These are phyloP conservation scores for Cordilura impudica DNA, from an alignment of 2,888 invertebrate genomes.

Conservation along the genomic window DNA sequence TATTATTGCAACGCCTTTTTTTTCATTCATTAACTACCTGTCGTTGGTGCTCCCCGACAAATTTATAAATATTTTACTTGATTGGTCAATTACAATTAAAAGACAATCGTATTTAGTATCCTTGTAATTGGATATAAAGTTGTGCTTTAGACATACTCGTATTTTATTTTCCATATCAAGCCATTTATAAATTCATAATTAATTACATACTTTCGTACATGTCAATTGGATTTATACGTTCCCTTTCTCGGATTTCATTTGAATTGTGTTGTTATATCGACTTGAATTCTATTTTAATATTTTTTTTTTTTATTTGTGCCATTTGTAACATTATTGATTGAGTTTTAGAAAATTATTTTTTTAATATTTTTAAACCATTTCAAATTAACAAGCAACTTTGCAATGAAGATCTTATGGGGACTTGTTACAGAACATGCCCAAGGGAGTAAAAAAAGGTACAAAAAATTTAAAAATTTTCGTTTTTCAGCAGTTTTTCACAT, in stretches of 20 bases:
- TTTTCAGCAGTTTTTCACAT: too few species aligned
- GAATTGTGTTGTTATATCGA: slow-evolving; percentile 42
- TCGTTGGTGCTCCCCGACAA: slow-evolving; percentile 30
- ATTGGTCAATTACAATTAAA: slow-evolving; percentile 64
- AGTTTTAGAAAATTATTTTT: too few species aligned
- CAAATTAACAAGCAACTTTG: too few species aligned
- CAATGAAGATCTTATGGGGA: too few species aligned
- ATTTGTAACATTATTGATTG: too few species aligned
- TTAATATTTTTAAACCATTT: too few species aligned
- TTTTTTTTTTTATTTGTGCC: not conserved
- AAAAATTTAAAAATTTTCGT: too few species aligned
- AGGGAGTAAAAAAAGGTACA: too few species aligned
- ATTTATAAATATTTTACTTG: slow-evolving; percentile 58
- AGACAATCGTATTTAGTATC: slow-evolving; percentile 50
- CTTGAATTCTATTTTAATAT: slow-evolving; percentile 45
- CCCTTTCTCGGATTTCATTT: slow-evolving; percentile 9
- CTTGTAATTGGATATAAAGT: slow-evolving; percentile 5
- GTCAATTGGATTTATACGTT: slow-evolving; percentile 39
- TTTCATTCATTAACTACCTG: slow-evolving; percentile 33
- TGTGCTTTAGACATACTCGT: slow-evolving; percentile 23
- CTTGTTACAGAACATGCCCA: too few species aligned
- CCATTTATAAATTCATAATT: slow-evolving; percentile 58
- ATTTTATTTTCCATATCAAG: slow-evolving; percentile 32
- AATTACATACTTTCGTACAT: slow-evolving; percentile 57
- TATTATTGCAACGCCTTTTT: not conserved